Evolutionary conservation across 1,140 invertebrate genomes (phyloP).

Genomic region (Drosophila kanapiae): DNA sequence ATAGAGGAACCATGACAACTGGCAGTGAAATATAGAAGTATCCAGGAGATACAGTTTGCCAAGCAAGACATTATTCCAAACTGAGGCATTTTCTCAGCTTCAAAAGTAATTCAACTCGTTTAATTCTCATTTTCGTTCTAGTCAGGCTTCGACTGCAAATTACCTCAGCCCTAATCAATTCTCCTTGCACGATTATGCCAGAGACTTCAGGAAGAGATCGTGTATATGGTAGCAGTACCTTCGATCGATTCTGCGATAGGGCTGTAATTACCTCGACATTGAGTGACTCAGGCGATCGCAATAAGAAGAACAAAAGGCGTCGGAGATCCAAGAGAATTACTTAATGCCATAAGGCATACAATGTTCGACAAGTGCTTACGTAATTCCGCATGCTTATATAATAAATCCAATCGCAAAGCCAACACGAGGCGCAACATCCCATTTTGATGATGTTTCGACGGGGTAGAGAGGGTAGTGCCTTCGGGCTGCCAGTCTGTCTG

Average conservation of each 20-base stretch:
- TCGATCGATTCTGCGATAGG: slow-evolving; percentile 20
- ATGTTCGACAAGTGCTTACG: slow-evolving; percentile 73
- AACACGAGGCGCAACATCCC: slow-evolving; percentile 32
- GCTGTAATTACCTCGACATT: slow-evolving; percentile 30
- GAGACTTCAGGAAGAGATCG: slow-evolving; percentile 35
- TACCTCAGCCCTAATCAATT: slow-evolving; percentile 36
- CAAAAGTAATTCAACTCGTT: too few species aligned
- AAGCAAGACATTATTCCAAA: slow-evolving; percentile 4
- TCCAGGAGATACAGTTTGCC: not conserved
- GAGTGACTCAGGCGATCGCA: slow-evolving; percentile 18
- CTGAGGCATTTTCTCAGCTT: not conserved
- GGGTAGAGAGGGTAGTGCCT: slow-evolving; percentile 1
- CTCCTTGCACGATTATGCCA: slow-evolving; percentile 16
- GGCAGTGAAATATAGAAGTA: not conserved
- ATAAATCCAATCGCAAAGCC: slow-evolving; percentile 54
- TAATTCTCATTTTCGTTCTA: not conserved
- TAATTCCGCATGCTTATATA: slow-evolving; percentile 67
- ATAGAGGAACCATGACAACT: not conserved
- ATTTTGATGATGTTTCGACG: slow-evolving; percentile 25
- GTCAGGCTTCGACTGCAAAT: slow-evolving; percentile 8
- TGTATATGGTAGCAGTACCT: not conserved
- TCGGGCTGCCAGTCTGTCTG: slow-evolving; percentile 72
- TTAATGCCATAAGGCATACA: slow-evolving; percentile 47
- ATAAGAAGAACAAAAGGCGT: slow-evolving; percentile 5
- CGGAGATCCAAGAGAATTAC: slow-evolving; percentile 46